These are phyloP conservation scores for Alca torda DNA, from an alignment of 2,797 vertebrate species.

Conservation along the genomic window DNA sequence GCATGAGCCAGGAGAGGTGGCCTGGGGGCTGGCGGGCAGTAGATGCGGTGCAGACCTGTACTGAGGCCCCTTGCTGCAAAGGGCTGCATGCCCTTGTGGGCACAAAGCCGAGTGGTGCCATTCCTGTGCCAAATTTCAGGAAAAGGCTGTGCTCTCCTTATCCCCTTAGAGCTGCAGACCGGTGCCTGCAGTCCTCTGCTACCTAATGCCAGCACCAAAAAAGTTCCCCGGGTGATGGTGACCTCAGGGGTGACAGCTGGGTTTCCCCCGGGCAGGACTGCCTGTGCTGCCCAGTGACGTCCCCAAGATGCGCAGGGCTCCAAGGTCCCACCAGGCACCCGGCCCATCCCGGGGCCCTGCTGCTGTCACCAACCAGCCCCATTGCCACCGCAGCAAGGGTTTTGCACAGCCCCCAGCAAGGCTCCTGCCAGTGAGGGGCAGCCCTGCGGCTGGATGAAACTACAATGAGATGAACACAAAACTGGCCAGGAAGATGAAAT, in stretches of 20 bases:
- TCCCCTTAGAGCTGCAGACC: neutral
- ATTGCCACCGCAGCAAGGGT: neutral
- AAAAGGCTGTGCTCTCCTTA: neutral
- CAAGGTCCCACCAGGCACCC: fast-evolving
- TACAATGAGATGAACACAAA: neutral
- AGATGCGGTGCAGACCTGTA: neutral
- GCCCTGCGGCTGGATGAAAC: neutral
- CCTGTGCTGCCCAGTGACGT: neutral
- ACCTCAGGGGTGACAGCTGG: neutral
- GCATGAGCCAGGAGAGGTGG: neutral
- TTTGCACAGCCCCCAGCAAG: neutral
- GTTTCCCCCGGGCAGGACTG: neutral
- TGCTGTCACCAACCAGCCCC: neutral
- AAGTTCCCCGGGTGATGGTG: neutral
- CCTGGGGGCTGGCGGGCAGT: neutral
- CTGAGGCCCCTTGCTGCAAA: neutral
- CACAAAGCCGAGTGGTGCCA: neutral
- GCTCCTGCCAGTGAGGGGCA: fast-evolving
- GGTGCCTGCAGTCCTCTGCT: neutral
- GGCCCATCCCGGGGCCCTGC: neutral
- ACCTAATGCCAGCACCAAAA: neutral
- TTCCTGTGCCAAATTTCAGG: neutral
- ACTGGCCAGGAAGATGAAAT: neutral
- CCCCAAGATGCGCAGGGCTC: neutral
- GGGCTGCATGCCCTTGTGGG: neutral